Conservation (phyloP, 2,888 invertebrate genomes). For the Watsonalla cultraria region DNA sequence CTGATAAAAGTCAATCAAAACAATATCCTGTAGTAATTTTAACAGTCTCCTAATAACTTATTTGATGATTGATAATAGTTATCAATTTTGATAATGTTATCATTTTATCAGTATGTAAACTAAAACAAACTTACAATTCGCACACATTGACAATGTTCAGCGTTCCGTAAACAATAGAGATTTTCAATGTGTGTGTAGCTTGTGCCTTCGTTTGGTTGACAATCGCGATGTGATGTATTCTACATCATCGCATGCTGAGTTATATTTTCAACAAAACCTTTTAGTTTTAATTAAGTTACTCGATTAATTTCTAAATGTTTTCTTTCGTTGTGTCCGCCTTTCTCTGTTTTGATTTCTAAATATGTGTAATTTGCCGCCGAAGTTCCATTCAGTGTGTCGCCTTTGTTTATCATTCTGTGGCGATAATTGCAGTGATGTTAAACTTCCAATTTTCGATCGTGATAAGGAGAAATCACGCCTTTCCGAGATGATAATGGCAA, state of each 20-base stretch:
- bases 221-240: slow-evolving; percentile 79
- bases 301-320: slow-evolving; percentile 77
- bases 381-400: slow-evolving; percentile 95
- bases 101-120: slow-evolving; percentile 68
- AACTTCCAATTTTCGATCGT: slow-evolving; percentile 87
- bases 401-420: slow-evolving; percentile 92
- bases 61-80: slow-evolving; percentile 21
- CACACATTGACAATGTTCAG: slow-evolving; percentile 56
- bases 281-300: slow-evolving; percentile 73
- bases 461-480: slow-evolving; percentile 84
- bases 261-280: slow-evolving; percentile 74
- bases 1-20: neutral
- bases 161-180: slow-evolving; percentile 69
- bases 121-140: slow-evolving; percentile 50
- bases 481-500: slow-evolving; percentile 86
- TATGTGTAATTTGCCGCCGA: slow-evolving; percentile 95
- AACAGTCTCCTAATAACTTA: slow-evolving; percentile 3
- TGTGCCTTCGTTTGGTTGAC: slow-evolving; percentile 76
- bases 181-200: slow-evolving; percentile 70
- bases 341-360: slow-evolving; percentile 80
- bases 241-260: slow-evolving; percentile 77
- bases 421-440: slow-evolving; percentile 84
- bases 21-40: neutral
- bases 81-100: slow-evolving; percentile 64
- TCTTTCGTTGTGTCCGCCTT: slow-evolving; percentile 72